phyloP scores from a whole-genome alignment of 2,888 invertebrate species.

The Orchestes rusci region DNA sequence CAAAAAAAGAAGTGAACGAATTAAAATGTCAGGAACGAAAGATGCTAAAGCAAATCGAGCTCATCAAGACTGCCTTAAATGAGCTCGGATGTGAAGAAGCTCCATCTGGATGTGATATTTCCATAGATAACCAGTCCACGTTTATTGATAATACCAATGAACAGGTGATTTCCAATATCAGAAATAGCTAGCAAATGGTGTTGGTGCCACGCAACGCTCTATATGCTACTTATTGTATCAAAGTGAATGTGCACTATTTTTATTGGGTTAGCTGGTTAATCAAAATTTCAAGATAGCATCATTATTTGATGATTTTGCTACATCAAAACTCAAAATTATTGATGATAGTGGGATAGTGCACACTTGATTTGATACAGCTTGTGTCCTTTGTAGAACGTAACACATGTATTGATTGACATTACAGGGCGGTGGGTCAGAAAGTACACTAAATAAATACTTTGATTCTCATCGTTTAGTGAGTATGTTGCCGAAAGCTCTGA shows the following conservation, averaged over 20 bases:
- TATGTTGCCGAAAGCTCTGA: slow-evolving; percentile 44
- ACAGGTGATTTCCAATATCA: slow-evolving; percentile 12
- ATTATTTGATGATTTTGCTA: too few relatives aligned
- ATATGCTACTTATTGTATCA: too few relatives aligned
- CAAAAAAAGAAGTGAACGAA: slow-evolving; percentile 66
- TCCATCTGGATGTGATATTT: slow-evolving; percentile 67
- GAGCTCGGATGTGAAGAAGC: slow-evolving; percentile 84
- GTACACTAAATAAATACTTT: slow-evolving; percentile 49
- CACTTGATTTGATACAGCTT: not conserved
- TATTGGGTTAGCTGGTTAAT: too few relatives aligned
- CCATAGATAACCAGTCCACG: slow-evolving; percentile 49
- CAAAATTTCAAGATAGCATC: too few relatives aligned
- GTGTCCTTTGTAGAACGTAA: too few relatives aligned
- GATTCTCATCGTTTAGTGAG: slow-evolving; percentile 49
- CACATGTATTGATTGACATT: slow-evolving; percentile 27
- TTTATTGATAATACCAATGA: slow-evolving; percentile 43
- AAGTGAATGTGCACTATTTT: too few relatives aligned
- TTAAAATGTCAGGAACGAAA: slow-evolving; percentile 77
- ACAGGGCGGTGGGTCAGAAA: too few relatives aligned
- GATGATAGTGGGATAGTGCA: slow-evolving; percentile 1
- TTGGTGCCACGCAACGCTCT: too few relatives aligned
- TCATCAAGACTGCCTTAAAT: slow-evolving; percentile 77
- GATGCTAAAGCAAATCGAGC: slow-evolving; percentile 72
- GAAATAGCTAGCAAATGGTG: too few relatives aligned
- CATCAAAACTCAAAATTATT: too few relatives aligned